phyloP scores from a whole-genome alignment of 92 coral and sea anemone species.

The Isaurus tuberculatus region DNA sequence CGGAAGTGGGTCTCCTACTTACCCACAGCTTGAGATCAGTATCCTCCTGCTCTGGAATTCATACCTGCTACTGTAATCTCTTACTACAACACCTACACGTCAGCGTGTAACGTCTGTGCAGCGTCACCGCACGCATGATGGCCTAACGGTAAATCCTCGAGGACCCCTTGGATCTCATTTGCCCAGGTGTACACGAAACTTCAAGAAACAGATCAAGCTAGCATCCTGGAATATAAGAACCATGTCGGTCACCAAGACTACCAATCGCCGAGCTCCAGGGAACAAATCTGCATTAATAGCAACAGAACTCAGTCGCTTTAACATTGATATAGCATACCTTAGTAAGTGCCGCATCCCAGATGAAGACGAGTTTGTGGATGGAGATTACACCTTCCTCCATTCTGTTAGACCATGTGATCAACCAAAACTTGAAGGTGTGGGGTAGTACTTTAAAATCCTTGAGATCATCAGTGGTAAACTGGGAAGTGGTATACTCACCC shows the following conservation, averaged over 20 bases:
- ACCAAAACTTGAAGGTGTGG: constrained; percentile 8
- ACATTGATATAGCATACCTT: neutral
- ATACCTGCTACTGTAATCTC: neutral
- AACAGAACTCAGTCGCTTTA: neutral
- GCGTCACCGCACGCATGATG: neutral
- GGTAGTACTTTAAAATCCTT: neutral
- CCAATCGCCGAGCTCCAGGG: neutral
- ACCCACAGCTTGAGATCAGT: neutral
- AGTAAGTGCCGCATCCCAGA: constrained; percentile 2
- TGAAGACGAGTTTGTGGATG: neutral
- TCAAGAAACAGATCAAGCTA: neutral
- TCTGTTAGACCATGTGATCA: neutral
- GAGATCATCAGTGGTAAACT: constrained; percentile 2
- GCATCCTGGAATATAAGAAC: neutral
- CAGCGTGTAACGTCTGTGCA: neutral
- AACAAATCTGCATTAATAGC: neutral
- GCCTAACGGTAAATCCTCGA: neutral
- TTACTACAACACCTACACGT: no score
- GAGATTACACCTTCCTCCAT: neutral
- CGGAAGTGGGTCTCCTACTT: constrained; percentile 12
- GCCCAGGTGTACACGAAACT: neutral
- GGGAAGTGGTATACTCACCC: neutral
- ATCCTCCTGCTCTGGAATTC: constrained; percentile 7
- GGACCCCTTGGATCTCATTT: neutral
- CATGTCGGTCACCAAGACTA: neutral